These are phyloP conservation scores for Hypercompe scribonia DNA, from an alignment of 2,888 invertebrate species.

Conservation along the genomic window DNA sequence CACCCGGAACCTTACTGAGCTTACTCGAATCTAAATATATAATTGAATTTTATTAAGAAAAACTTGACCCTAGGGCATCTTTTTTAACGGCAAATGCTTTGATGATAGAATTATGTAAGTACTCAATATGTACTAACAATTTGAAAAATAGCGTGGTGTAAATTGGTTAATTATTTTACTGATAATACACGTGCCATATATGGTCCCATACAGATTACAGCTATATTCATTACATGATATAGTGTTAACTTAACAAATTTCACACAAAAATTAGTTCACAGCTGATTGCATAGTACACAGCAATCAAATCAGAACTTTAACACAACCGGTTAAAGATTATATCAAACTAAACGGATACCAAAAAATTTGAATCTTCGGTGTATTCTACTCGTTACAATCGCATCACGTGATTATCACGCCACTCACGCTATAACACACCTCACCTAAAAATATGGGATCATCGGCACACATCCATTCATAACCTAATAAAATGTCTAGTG, in stretches of 20 bases:
- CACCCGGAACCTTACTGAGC: neutral
- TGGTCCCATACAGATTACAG: neutral
- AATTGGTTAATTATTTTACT: neutral
- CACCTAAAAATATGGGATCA: conserved; percentile 42
- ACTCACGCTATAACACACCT: conserved; percentile 15
- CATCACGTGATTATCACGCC: conserved; percentile 48
- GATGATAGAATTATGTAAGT: too few species aligned
- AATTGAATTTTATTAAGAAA: neutral
- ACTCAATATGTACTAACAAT: too few species aligned
- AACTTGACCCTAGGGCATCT: neutral
- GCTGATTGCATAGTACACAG: conserved; percentile 28
- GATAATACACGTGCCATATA: neutral
- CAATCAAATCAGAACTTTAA: conserved; percentile 22
- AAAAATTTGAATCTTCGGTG: conserved; percentile 25
- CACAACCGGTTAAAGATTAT: conserved; percentile 23
- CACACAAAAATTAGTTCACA: conserved; percentile 15
- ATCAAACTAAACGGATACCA: conserved; percentile 25
- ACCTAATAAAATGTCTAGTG: conserved; percentile 15
- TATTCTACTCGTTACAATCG: conserved; percentile 29
- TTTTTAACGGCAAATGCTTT: neutral
- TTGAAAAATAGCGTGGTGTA: too few species aligned
- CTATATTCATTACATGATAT: neutral
- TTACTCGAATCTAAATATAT: neutral
- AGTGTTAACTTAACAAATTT: neutral
- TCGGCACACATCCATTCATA: conserved; percentile 32